phyloP scores from a whole-genome alignment of 1,140 invertebrate species.

The Tribolium madens region DNA sequence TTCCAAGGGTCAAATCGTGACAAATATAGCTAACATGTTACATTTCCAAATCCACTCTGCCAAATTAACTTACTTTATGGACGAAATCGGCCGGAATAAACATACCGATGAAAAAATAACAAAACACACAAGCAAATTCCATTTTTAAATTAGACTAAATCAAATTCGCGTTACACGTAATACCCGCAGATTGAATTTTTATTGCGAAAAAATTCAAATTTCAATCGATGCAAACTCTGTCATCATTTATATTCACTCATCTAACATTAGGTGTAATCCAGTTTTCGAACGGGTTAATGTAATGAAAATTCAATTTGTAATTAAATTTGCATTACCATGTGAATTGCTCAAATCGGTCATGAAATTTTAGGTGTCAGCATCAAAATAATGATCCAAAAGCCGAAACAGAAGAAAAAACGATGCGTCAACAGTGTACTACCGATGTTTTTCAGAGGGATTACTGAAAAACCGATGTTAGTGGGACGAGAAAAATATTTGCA shows the following conservation, averaged over 20 bases:
- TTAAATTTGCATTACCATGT: constrained; percentile 46
- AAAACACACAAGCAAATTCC: neutral
- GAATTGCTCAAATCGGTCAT: constrained; percentile 6
- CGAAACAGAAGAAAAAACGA: constrained; percentile 4
- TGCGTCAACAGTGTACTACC: neutral
- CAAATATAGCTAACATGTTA: constrained; percentile 44
- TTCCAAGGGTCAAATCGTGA: constrained; percentile 51
- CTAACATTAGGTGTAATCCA: constrained; percentile 40
- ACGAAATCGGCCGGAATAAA: neutral
- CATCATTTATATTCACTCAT: constrained; percentile 42
- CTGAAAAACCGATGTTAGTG: too few species aligned
- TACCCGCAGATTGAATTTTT: constrained; percentile 22
- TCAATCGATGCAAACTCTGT: neutral
- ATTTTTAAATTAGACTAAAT: constrained; percentile 15
- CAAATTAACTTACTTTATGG: constrained; percentile 20
- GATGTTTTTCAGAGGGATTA: too few species aligned
- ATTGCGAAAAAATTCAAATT: constrained; percentile 35
- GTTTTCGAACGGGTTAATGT: constrained; percentile 43
- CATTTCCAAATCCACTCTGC: constrained; percentile 28
- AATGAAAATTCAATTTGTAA: constrained; percentile 50
- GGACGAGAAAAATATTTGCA: too few species aligned
- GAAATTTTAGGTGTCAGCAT: neutral
- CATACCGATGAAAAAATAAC: too few species aligned
- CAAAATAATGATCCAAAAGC: neutral
- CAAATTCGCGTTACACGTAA: constrained; percentile 22